These are phyloP conservation scores for Colinus virginianus DNA, from an alignment of 2,113 vertebrate genomes.

Conservation along the genomic window DNA sequence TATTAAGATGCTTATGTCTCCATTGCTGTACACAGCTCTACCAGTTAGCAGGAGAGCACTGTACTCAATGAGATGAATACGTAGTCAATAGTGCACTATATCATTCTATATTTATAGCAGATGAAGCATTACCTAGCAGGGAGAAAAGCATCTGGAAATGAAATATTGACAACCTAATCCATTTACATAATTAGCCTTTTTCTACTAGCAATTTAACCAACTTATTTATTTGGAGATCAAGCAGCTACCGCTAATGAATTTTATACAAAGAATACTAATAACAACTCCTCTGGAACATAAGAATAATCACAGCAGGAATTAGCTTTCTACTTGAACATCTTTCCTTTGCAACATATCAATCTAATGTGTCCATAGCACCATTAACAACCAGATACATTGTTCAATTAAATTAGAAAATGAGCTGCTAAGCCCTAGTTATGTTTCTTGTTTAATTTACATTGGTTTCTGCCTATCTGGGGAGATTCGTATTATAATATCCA, in stretches of 20 bases:
- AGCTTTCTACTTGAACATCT: conserved; percentile 83
- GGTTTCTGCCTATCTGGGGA: conserved; percentile 82
- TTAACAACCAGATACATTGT: conserved; percentile 91
- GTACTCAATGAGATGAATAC: conserved; percentile 40
- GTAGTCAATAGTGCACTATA: conserved; percentile 50
- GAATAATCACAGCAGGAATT: conserved; percentile 84
- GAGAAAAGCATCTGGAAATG: conserved; percentile 76
- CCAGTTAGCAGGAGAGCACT: conserved; percentile 14
- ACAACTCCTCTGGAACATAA: conserved; percentile 76
- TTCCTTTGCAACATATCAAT: conserved; percentile 84
- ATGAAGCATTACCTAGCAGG: conserved; percentile 62
- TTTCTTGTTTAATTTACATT: conserved; percentile 89
- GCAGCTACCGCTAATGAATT: conserved; percentile 82
- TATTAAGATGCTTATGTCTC: background rate
- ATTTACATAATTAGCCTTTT: conserved; percentile 84
- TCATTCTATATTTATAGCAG: conserved; percentile 58
- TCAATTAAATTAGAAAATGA: conserved; percentile 92
- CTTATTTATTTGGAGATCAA: conserved; percentile 87
- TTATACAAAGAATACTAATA: conserved; percentile 84
- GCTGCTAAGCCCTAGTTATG: conserved; percentile 79
- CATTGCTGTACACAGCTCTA: background rate
- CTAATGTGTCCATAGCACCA: conserved; percentile 86
- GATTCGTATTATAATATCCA: conserved; percentile 80
- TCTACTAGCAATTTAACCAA: conserved; percentile 80
- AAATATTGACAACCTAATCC: conserved; percentile 80